These are phyloP conservation scores for Rhinolophus ferrumequinum DNA, from an alignment of 2,113 vertebrate species.

Conservation along the genomic window DNA sequence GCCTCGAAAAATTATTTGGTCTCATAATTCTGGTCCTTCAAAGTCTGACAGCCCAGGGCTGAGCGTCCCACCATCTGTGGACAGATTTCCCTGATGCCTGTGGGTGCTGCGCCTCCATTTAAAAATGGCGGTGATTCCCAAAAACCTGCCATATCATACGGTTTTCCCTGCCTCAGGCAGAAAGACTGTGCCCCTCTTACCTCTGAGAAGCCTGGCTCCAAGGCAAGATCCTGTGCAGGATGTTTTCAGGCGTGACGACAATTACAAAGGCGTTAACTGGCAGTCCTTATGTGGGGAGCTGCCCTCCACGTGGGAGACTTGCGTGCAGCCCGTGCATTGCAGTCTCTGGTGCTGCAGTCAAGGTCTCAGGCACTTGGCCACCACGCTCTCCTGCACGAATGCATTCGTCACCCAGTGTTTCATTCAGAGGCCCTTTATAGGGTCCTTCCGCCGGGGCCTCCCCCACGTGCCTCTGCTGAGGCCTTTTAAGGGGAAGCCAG, in stretches of 20 bases:
- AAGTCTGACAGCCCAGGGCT: background rate
- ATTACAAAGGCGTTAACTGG: background rate
- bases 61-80: background rate
- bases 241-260: background rate
- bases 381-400: fast-evolving
- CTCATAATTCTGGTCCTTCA: background rate
- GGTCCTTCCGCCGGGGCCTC: background rate
- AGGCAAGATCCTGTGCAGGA: background rate
- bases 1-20: background rate
- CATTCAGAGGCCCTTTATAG: background rate
- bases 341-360: too few relatives aligned
- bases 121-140: background rate
- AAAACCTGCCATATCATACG: too few relatives aligned
- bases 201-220: background rate
- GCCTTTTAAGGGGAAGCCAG: background rate
- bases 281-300: background rate
- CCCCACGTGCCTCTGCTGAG: background rate
- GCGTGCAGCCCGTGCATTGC: fast-evolving
- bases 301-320: background rate
- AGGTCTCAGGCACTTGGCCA: fast-evolving
- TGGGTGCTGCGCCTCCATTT: fast-evolving
- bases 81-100: background rate
- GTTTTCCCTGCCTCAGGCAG: background rate
- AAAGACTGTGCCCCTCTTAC: background rate
- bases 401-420: fast-evolving